Evolutionary conservation across 1,140 invertebrate species (phyloP).

Genomic region (Drosophila prosaltans): DNA sequence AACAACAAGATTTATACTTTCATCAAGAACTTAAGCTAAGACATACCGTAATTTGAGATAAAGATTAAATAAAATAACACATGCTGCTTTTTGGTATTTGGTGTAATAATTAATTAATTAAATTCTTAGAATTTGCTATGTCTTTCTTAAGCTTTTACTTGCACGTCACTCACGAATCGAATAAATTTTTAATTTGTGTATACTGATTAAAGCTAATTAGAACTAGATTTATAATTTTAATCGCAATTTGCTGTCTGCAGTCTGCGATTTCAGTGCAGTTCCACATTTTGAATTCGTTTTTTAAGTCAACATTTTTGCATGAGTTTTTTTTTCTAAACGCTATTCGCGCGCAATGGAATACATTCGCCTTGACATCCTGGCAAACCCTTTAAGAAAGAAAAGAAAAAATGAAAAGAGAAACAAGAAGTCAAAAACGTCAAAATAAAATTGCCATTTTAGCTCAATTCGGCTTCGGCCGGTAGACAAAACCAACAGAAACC

Average conservation of each 20-base stretch:
- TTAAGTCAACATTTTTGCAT: conserved; percentile 10
- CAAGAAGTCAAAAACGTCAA: conserved; percentile 68
- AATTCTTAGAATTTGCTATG: conserved; percentile 82
- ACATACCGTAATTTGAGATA: conserved; percentile 48
- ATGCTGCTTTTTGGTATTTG: conserved; percentile 66
- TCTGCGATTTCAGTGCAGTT: conserved; percentile 25
- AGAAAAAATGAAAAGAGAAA: conserved; percentile 81
- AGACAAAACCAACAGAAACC: conserved; percentile 36
- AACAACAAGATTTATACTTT: conserved; percentile 68
- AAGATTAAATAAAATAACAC: conserved; percentile 63
- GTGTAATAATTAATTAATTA: conserved; percentile 68
- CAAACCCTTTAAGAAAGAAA: conserved; percentile 83
- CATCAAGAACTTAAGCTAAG: conserved; percentile 57
- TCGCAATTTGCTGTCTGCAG: background rate
- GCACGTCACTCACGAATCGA: conserved; percentile 53
- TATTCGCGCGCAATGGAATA: conserved; percentile 85
- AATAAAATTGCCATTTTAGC: conserved; percentile 64
- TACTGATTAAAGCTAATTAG: conserved; percentile 47
- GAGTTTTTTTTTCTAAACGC: conserved; percentile 70
- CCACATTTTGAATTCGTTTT: conserved; percentile 39
- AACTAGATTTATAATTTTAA: conserved; percentile 26
- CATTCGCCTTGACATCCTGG: conserved; percentile 85
- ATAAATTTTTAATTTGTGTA: conserved; percentile 43
- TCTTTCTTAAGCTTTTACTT: conserved; percentile 80
- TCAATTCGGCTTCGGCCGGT: background rate